Evolutionary conservation across 2,113 vertebrate genomes (phyloP).

Genomic region (Euleptes europaea): DNA sequence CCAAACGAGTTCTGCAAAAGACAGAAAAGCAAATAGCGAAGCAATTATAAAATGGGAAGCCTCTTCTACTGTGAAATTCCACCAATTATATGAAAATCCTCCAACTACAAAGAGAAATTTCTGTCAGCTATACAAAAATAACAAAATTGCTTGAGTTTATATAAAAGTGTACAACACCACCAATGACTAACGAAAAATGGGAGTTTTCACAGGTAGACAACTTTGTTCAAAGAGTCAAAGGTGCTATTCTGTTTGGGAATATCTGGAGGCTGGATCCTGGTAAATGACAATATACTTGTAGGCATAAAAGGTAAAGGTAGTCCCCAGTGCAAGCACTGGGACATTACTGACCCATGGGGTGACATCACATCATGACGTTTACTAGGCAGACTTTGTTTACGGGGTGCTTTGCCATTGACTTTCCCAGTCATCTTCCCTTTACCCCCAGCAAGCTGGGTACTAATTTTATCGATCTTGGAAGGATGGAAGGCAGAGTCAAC

Average conservation of each 20-base stretch:
- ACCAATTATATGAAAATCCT: not conserved
- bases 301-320: too few species aligned
- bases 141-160: too few species aligned
- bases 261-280: not conserved
- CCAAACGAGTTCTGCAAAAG: not conserved
- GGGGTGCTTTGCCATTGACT: too few species aligned
- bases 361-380: too few species aligned
- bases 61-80: not conserved
- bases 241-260: not conserved
- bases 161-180: too few species aligned
- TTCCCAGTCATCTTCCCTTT: too few species aligned
- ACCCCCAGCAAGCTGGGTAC: too few species aligned
- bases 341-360: too few species aligned
- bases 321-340: too few species aligned
- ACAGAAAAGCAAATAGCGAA: not conserved
- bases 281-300: not conserved
- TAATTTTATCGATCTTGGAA: too few species aligned
- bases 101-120: not conserved
- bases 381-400: too few species aligned
- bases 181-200: rapidly evolving
- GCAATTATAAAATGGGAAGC: not conserved
- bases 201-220: not conserved
- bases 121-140: not conserved
- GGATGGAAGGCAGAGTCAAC: too few species aligned
- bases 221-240: not conserved